Percentiles rank a stretch among this genome's conserved stretches.
These are phyloP conservation scores for Cyprinodon diabolis DNA, from an alignment of 2,797 vertebrate genomes.

Conservation along the genomic window DNA sequence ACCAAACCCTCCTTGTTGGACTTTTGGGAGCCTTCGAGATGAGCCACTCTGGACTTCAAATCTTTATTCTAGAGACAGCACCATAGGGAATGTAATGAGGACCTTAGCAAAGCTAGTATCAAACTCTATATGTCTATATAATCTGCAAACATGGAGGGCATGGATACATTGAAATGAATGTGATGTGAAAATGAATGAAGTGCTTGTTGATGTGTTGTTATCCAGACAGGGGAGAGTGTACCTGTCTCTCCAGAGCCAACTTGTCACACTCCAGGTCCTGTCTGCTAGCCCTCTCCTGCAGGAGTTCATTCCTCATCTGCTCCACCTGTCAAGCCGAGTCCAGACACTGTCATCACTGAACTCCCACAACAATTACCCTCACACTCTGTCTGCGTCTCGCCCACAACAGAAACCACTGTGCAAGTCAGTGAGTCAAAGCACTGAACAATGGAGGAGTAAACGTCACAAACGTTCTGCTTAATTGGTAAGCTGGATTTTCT, in stretches of 20 bases:
- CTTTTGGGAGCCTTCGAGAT: slow-evolving; percentile 91
- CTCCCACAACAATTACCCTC: slow-evolving; percentile 66
- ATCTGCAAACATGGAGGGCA: slow-evolving; percentile 2
- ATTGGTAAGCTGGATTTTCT: slow-evolving; percentile 53
- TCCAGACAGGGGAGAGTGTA: slow-evolving; percentile 75
- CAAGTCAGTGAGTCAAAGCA: slow-evolving; percentile 41
- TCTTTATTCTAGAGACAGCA: slow-evolving; percentile 88
- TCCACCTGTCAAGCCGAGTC: slow-evolving; percentile 88
- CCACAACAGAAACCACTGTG: slow-evolving; percentile 36
- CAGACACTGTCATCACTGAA: slow-evolving; percentile 72
- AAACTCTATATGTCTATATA: neutral
- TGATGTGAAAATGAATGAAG: slow-evolving; percentile 53
- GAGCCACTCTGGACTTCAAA: slow-evolving; percentile 88
- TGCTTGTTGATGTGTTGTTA: slow-evolving; percentile 47
- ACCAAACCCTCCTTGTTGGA: slow-evolving; percentile 93
- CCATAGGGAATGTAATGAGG: neutral
- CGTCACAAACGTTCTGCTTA: slow-evolving; percentile 27
- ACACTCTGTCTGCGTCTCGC: slow-evolving; percentile 35
- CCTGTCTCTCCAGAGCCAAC: slow-evolving; percentile 97
- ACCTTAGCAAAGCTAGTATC: neutral
- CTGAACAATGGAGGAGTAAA: slow-evolving; percentile 47
- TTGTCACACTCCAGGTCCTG: slow-evolving; percentile 99
- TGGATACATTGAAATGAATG: slow-evolving; percentile 40
- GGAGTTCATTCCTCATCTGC: slow-evolving; percentile 93
- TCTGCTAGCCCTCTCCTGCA: slow-evolving; percentile 92